A percentile compares a stretch with the other conserved stretches of the same genome.
Evolutionary conservation across 2,113 vertebrate species (phyloP).

Genomic region (Octodon degus): DNA sequence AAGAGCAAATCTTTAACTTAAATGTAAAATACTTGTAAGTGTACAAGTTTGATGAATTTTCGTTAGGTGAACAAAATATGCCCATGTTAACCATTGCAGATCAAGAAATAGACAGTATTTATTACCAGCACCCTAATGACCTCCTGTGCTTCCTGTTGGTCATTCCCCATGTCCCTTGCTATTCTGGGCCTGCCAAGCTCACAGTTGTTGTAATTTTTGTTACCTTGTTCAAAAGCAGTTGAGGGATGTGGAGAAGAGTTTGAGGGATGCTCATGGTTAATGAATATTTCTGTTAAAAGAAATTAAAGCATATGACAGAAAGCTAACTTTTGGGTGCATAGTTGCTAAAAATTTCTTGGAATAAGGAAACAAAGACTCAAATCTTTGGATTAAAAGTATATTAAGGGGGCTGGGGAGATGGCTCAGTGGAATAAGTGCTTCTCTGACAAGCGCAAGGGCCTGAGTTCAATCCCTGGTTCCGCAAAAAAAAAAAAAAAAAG

Average conservation of each 20-base stretch:
- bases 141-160: background rate
- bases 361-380: background rate
- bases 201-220: background rate
- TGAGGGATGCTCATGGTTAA: background rate
- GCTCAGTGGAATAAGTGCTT: no score
- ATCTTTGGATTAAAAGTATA: background rate
- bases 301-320: background rate
- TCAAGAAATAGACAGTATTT: background rate
- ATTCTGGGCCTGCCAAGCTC: background rate
- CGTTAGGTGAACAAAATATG: background rate
- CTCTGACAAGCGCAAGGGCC: no score
- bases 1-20: background rate
- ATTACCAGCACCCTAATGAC: background rate
- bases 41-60: background rate
- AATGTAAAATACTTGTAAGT: background rate
- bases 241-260: background rate
- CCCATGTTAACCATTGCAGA: background rate
- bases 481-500: no score
- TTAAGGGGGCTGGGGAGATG: no score
- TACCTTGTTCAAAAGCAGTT: background rate
- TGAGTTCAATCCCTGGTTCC: no score
- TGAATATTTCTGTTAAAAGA: background rate
- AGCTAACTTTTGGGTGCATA: background rate
- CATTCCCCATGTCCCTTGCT: background rate
- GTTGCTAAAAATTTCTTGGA: background rate